phyloP scores from a whole-genome alignment of 35 echinoderm and acorn worm species.

The Eucidaris tribuloides region DNA sequence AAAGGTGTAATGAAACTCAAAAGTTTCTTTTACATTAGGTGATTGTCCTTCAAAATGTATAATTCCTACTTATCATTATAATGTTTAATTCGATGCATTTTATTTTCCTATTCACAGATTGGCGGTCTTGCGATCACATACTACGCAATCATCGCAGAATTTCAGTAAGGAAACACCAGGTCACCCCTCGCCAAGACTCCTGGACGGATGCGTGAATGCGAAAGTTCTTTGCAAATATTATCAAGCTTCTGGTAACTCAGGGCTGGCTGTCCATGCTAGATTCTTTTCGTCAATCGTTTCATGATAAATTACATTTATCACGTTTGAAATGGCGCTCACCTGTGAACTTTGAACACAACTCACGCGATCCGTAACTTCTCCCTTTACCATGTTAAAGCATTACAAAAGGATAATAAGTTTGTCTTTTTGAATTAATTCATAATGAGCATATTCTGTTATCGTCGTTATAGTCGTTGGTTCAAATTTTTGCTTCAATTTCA shows the following conservation, averaged over 20 bases:
- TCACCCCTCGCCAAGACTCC: background rate
- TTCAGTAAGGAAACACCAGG: background rate
- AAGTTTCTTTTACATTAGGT: background rate
- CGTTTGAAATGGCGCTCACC: background rate
- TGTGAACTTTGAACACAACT: background rate
- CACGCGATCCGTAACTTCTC: too few species aligned
- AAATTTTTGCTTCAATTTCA: background rate
- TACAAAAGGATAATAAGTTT: too few species aligned
- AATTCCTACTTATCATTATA: background rate
- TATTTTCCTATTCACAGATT: conserved; percentile 14
- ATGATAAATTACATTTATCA: background rate
- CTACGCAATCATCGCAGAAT: conserved; percentile 55
- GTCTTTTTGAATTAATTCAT: too few species aligned
- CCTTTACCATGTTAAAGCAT: too few species aligned
- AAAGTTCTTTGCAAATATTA: background rate
- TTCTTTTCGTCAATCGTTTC: background rate
- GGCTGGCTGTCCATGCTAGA: background rate
- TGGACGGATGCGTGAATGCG: background rate
- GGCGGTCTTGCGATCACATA: conserved; percentile 45
- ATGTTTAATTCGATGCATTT: background rate
- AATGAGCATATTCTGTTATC: background rate
- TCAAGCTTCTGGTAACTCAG: background rate
- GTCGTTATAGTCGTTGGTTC: background rate
- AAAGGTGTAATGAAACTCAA: background rate
- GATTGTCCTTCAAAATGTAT: background rate